Conservation (phyloP, 1,140 invertebrate genomes). For the Hylaeus volcanicus region DNA sequence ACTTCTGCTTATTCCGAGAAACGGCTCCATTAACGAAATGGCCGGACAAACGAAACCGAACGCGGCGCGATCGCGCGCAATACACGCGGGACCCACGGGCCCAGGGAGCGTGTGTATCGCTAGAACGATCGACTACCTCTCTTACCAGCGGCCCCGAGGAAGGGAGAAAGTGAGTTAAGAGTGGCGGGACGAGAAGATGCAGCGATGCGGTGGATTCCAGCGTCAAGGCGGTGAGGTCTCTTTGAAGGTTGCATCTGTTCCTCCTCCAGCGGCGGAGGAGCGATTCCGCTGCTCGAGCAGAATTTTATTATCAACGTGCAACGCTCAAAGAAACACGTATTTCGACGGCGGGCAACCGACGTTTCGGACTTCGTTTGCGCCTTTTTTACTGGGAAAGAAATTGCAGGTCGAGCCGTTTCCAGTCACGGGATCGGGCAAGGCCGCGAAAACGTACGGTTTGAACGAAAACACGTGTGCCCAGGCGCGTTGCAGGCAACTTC, state of each 20-base stretch:
- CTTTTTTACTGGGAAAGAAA: too few relatives aligned
- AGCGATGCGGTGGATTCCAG: conserved; percentile 44
- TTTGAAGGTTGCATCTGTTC: conserved; percentile 48
- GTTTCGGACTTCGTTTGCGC: neutral
- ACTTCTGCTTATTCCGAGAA: conserved; percentile 67
- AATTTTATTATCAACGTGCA: conserved; percentile 32
- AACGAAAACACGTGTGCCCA: too few relatives aligned
- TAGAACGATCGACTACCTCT: conserved; percentile 59
- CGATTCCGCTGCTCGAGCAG: neutral
- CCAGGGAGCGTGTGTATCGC: conserved; percentile 47
- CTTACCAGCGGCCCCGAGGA: conserved; percentile 31
- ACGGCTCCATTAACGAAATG: conserved; percentile 70
- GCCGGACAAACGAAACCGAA: conserved; percentile 62
- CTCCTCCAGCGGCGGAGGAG: neutral
- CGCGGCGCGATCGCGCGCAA: conserved; percentile 47
- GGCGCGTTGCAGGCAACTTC: too few relatives aligned
- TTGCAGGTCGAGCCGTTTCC: neutral
- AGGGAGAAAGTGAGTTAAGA: conserved; percentile 34
- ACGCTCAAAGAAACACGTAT: neutral
- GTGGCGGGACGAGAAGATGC: conserved; percentile 41
- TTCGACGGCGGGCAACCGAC: neutral
- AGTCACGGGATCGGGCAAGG: too few relatives aligned
- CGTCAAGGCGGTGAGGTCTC: conserved; percentile 44
- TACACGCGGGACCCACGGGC: conserved; percentile 19
- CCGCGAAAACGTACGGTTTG: too few relatives aligned